Percentiles rank a stretch among this genome's conserved stretches.
Conservation (phyloP, 2,113 vertebrate genomes). For the Onychorhynchus coronatus region DNA sequence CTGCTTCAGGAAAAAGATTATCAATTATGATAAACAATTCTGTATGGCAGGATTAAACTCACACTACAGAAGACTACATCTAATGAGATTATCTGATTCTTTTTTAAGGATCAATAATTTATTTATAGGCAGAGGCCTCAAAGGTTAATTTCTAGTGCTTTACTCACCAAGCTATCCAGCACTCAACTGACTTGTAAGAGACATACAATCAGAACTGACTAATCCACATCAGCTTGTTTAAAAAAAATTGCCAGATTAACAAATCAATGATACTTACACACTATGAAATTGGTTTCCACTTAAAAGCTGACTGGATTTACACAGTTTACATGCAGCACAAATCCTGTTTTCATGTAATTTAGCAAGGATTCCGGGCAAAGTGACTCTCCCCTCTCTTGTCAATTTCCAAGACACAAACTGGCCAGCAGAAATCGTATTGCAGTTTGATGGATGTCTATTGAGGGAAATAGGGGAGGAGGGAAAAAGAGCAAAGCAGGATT, state of each 20-base stretch:
- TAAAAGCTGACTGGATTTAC: slow-evolving; percentile 58
- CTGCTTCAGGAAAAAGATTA: background rate
- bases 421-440: slow-evolving; percentile 28
- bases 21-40: background rate
- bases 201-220: slow-evolving; percentile 14
- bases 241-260: slow-evolving; percentile 65
- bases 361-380: background rate
- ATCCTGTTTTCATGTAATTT: slow-evolving; percentile 44
- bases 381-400: background rate
- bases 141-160: slow-evolving; percentile 58
- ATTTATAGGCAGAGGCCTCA: slow-evolving; percentile 5
- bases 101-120: slow-evolving; percentile 47
- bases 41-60: background rate
- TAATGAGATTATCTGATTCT: background rate
- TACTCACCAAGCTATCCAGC: background rate
- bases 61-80: background rate
- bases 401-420: background rate
- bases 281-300: slow-evolving; percentile 61
- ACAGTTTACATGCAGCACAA: slow-evolving; percentile 47
- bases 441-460: background rate
- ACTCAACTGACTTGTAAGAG: background rate
- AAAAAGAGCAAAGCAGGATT: background rate
- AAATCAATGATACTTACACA: slow-evolving; percentile 68
- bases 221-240: slow-evolving; percentile 61
- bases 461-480: background rate